These are phyloP conservation scores for Chrysolina americana DNA, from an alignment of 2,888 invertebrate genomes.

Conservation along the genomic window DNA sequence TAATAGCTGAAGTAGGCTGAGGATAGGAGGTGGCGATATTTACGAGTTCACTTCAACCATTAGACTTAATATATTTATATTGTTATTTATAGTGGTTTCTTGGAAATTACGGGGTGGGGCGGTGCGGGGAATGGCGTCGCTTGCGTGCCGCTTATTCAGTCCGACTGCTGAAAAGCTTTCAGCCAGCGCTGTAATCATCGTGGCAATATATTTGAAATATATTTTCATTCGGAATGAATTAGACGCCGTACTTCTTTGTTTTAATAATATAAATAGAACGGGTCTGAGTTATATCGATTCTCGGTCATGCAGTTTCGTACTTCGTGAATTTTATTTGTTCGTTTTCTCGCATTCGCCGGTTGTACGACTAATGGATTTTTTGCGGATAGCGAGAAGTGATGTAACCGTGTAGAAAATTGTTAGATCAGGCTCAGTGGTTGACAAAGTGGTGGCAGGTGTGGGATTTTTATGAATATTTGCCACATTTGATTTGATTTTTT, in stretches of 20 bases:
- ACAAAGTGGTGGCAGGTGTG: neutral
- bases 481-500: too few species aligned
- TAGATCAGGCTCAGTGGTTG: neutral
- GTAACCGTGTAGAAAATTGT: neutral
- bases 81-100: constrained; percentile 66
- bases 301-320: constrained; percentile 4
- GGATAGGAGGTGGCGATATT: constrained; percentile 61
- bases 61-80: constrained; percentile 68
- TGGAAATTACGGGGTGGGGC: constrained; percentile 62
- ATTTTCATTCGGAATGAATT: constrained; percentile 50
- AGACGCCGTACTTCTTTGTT: constrained; percentile 45
- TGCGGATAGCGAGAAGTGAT: neutral
- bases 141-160: constrained; percentile 53
- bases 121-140: constrained; percentile 50
- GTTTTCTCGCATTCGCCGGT: neutral
- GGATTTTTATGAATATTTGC: too few species aligned
- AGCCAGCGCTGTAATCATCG: constrained; percentile 53
- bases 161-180: constrained; percentile 58
- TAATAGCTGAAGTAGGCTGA: constrained; percentile 26
- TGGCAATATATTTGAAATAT: constrained; percentile 52
- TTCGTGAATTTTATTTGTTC: neutral
- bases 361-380: neutral
- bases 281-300: constrained; percentile 41
- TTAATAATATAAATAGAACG: constrained; percentile 49
- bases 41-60: constrained; percentile 66